Base-by-base conservation (phyloP, 2,888 invertebrate genomes). In the Acleris emargana region DNA sequence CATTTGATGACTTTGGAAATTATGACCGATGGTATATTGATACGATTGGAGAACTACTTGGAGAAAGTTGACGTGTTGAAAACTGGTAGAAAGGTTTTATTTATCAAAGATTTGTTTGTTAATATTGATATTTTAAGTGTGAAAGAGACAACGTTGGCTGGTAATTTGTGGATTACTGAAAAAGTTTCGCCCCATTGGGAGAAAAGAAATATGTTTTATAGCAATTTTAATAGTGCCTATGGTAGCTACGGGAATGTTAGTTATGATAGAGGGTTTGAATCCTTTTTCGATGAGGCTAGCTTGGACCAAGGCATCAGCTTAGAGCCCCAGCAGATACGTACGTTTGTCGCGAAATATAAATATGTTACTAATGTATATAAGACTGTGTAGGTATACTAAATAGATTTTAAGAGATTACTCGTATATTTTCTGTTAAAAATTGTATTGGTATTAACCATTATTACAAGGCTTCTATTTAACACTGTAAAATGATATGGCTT, bases 31-130 rank as follows among this genome's bases (percentile, higher is more conserved):
- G 86, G 88, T 0, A 74, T 96, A 5, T 83, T 97, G n/a, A 72
- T 97, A 3, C 93, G 97, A 47, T 79, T 97, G 1, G 97, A 97
- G 78, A 96, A 97, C 78, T 93, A 96, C 73, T 93, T 96, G 58
- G 96, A 97, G 78, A 93, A 90, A 38, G 82, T 89, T 1, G 97
- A 97, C 42, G 67, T 72, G 63, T 76, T 78, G 0, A 86, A 91
- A n/a, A 94, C 94, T 0, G 85, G 93, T 3, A 79, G 93, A 0
- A 94, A 93, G 7, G 86, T 79, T 5, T 85, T 96, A 0, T 84
- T 93, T 73, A 72, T 96, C 0, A 83, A 94, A 89, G 84, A 94
- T 59, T 71, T 96, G 0, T 95, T 96, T 69, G 77, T 84, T 0
- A 83, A 89, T 53, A 93, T 96, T 58, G 81, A 78, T 0, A 91